These are phyloP conservation scores for Thymelicus acteon DNA, from an alignment of 2,888 invertebrate species.

Conservation along the genomic window DNA sequence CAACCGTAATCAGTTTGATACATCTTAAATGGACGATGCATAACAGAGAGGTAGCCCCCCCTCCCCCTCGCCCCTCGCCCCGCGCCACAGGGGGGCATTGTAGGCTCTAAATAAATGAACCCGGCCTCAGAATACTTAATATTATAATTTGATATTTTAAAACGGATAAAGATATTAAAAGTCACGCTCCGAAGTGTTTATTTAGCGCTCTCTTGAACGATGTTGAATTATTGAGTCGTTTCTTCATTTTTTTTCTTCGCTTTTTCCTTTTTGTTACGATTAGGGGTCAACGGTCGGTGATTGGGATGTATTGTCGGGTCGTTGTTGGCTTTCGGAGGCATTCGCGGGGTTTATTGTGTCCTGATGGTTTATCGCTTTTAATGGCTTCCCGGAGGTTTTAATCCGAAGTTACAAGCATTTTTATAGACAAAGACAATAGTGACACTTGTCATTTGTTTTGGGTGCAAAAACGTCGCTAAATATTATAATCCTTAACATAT, in stretches of 20 bases:
- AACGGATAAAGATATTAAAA: constrained; percentile 83
- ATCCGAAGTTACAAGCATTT: not conserved
- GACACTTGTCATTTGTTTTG: no score
- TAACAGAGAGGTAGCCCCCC: constrained; percentile 47
- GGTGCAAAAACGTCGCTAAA: no score
- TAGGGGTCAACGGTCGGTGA: constrained; percentile 39
- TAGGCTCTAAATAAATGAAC: constrained; percentile 75
- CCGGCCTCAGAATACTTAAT: constrained; percentile 74
- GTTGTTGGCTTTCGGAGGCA: constrained; percentile 14
- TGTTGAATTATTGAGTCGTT: constrained; percentile 71
- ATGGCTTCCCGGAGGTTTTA: not conserved
- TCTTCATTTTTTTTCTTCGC: constrained; percentile 42
- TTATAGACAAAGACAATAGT: no score
- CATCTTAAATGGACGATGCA: constrained; percentile 45
- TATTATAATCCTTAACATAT: no score
- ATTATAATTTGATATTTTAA: constrained; percentile 85
- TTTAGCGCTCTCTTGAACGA: constrained; percentile 69
- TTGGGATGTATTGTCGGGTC: constrained; percentile 25
- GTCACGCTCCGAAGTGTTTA: constrained; percentile 81
- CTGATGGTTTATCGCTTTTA: constrained; percentile 10
- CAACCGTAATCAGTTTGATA: constrained; percentile 45
- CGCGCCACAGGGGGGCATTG: constrained; percentile 72
- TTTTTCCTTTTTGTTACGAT: constrained; percentile 24
- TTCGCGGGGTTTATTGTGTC: constrained; percentile 3
- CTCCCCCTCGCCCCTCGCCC: constrained; percentile 45